These are phyloP conservation scores for Zoanthus solanderi DNA, from an alignment of 92 coral and sea anemone species.

Conservation along the genomic window DNA sequence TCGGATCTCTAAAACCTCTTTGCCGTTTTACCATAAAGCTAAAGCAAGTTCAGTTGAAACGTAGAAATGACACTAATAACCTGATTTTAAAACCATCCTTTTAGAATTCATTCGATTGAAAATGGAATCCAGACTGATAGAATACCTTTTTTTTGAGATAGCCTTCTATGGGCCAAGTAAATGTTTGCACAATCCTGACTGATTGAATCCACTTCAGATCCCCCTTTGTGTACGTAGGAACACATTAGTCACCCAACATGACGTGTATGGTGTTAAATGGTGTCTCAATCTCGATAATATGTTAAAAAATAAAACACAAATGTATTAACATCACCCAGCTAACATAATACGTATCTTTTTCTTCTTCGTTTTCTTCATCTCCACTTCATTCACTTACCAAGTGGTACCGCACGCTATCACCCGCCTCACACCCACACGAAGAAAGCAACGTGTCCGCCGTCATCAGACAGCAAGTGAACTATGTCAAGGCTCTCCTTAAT, in stretches of 20 bases:
- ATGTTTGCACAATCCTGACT: too few species aligned
- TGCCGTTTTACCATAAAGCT: too few species aligned
- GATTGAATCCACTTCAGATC: too few species aligned
- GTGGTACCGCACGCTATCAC: conserved; percentile 36
- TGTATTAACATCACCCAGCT: neutral
- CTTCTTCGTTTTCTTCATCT: neutral
- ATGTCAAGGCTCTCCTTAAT: conserved; percentile 81
- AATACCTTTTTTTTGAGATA: too few species aligned
- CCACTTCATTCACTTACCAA: conserved; percentile 36
- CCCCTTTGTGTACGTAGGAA: too few species aligned
- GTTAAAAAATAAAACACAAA: neutral
- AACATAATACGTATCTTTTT: conserved; percentile 6
- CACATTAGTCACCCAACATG: neutral
- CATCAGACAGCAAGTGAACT: conserved; percentile 81
- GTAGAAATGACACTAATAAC: too few species aligned
- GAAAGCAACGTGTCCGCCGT: conserved; percentile 79
- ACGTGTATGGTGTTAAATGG: neutral
- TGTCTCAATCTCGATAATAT: neutral
- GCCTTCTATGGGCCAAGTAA: too few species aligned
- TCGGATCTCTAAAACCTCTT: too few species aligned
- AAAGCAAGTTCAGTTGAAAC: too few species aligned
- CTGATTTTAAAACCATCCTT: too few species aligned
- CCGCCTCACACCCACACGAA: conserved; percentile 38
- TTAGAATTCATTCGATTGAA: too few species aligned
- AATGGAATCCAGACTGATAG: too few species aligned